Base-by-base conservation (phyloP, 1,140 invertebrate genomes). In the Sminthurinus signatus region DNA sequence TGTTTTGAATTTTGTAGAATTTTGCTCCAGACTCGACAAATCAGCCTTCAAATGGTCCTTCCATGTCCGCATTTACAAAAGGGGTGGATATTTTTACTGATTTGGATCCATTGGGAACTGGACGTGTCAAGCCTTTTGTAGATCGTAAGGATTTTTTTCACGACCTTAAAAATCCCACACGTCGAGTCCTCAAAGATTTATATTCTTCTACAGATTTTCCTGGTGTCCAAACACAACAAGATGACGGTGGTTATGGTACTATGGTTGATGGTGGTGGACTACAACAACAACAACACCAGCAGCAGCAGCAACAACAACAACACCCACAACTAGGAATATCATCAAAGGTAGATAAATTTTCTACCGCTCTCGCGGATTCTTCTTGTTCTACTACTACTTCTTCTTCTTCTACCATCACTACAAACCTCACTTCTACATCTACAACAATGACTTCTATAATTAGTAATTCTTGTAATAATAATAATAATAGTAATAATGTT, bases 131-230 rank as follows among this genome's bases (percentile, higher is more conserved):
- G 78, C 91, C 91, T 48, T 94, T 92, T 79, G 84, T 94, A 72
- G 91, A 95, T 81, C 92, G 92, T 79, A 93, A 93, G 82, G 89
- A 92, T 76, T 94, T 95, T 79, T 95, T 95, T 81, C 88, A 91
- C 80, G 88, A 93, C 74, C 80, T 93, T 65, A 93, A 93, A 81
- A 93, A 93, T 79, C 90, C 89, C 65, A 88, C 89, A 57, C 91
- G 91, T 80, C 92, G 91, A 79, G 85, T 88, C 21, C 80, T 92
- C 48, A 93, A 92, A 80, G 32, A 36, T 36, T 15, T 36, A 36
- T 36, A 36, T 36, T 36, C 32, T 8, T 36, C 32, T 8, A 36
- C 32, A 15, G 32, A 36, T n/a, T n/a, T n/a, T n/a, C n/a, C n/a
- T n/a, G n/a, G n/a, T n/a, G n/a, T n/a, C n/a, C n/a, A n/a, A n/a